These are phyloP conservation scores for Tineola bisselliella DNA, from an alignment of 2,888 invertebrate genomes.

Conservation along the genomic window DNA sequence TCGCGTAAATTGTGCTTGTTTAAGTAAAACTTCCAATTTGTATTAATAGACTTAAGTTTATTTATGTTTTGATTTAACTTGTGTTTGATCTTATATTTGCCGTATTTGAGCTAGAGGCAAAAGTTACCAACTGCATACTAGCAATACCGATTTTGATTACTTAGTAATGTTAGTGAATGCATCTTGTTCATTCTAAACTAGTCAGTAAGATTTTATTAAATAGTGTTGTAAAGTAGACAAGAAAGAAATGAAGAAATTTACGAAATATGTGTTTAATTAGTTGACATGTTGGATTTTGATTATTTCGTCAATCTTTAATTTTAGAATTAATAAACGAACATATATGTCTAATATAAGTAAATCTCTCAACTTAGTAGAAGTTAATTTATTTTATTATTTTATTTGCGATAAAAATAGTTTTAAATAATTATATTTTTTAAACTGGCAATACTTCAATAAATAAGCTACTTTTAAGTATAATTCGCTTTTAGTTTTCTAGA, in stretches of 20 bases:
- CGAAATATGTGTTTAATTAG: too few species aligned
- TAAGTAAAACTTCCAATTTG: background rate
- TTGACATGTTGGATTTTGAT: too few species aligned
- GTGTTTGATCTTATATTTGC: background rate
- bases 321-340: too few species aligned
- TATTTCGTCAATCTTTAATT: too few species aligned
- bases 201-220: background rate
- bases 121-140: background rate
- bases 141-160: background rate
- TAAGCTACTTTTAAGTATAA: too few species aligned
- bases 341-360: background rate
- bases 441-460: too few species aligned
- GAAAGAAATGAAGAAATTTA: too few species aligned
- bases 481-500: too few species aligned
- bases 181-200: conserved; percentile 1
- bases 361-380: background rate
- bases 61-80: background rate
- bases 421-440: too few species aligned
- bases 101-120: background rate
- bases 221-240: too few species aligned
- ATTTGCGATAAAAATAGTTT: background rate
- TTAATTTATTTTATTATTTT: background rate
- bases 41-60: background rate
- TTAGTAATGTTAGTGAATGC: too few species aligned
- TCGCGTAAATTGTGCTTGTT: background rate